A percentile compares a stretch with the other conserved stretches of the same genome.
Evolutionary conservation across 2,797 vertebrate species (phyloP).

Genomic region (Australoheros facetus): DNA sequence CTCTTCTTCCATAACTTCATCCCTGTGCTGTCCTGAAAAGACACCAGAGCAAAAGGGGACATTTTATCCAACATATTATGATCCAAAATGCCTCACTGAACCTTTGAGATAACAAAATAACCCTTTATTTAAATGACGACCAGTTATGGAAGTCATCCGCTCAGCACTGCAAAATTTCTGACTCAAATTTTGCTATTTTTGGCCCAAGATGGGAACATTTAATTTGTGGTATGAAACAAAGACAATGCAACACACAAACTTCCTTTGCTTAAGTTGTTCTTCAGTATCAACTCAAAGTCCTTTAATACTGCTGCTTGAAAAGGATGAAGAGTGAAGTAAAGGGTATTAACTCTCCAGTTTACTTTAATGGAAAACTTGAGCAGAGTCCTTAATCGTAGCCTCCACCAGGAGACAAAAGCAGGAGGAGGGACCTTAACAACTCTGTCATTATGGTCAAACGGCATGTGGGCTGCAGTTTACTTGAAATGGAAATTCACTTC

Average conservation of each 20-base stretch:
- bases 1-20: conserved; percentile 99
- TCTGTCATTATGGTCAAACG: conserved; percentile 72
- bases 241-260: conserved; percentile 25
- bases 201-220: background rate
- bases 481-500: conserved; percentile 61
- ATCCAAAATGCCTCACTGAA: background rate
- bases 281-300: conserved; percentile 42
- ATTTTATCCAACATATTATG: background rate
- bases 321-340: conserved; percentile 44
- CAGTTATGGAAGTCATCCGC: background rate
- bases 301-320: conserved; percentile 42
- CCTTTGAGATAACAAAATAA: background rate
- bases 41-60: conserved; percentile 8
- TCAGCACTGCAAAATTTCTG: background rate
- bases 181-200: background rate
- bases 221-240: conserved; percentile 2
- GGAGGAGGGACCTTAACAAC: conserved; percentile 41
- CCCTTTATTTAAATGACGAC: background rate
- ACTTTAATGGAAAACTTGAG: conserved; percentile 70
- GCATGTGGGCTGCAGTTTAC: conserved; percentile 60
- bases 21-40: conserved; percentile 92
- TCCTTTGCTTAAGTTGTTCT: conserved; percentile 37
- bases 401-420: conserved; percentile 52
- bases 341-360: conserved; percentile 56
- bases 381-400: conserved; percentile 50